Conservation (phyloP, 1,140 invertebrate genomes). For the Anastatus disparis region DNA sequence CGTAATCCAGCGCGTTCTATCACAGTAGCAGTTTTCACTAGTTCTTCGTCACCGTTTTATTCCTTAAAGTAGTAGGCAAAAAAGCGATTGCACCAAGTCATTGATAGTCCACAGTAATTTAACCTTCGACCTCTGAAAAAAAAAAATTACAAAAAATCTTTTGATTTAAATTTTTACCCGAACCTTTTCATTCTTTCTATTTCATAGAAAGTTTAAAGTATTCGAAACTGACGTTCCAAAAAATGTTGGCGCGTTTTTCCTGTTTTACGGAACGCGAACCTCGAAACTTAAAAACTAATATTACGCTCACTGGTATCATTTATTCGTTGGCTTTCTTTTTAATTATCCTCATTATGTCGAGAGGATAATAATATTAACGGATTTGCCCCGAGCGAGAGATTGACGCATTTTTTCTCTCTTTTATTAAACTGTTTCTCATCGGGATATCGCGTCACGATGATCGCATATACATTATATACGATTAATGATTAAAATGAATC, state of each 20-base stretch:
- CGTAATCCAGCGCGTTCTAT: slow-evolving; percentile 41
- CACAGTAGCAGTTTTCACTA: slow-evolving; percentile 40
- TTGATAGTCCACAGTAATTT: neutral
- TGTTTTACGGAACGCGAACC: neutral
- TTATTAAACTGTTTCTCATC: slow-evolving; percentile 39
- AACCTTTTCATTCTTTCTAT: neutral
- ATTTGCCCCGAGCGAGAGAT: slow-evolving; percentile 54
- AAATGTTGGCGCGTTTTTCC: neutral
- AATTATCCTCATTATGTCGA: slow-evolving; percentile 26
- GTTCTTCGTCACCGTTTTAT: neutral
- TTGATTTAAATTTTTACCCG: neutral
- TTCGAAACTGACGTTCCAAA: neutral
- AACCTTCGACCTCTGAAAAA: neutral
- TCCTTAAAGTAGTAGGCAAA: neutral
- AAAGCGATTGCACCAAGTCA: slow-evolving; percentile 29
- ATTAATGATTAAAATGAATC: slow-evolving; percentile 29
- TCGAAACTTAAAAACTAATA: slow-evolving; percentile 17
- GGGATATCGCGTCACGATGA: slow-evolving; percentile 47
- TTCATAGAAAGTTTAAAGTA: neutral
- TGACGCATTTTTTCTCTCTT: slow-evolving; percentile 57
- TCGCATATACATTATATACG: neutral
- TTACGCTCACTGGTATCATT: neutral
- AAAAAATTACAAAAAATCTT: slow-evolving; percentile 4
- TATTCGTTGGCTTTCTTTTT: neutral
- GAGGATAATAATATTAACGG: slow-evolving; percentile 25